Evolutionary conservation across 2,888 invertebrate genomes (phyloP), one percentile per base, ranked within the genome.

Genomic region (Diarsia mendica): DNA sequence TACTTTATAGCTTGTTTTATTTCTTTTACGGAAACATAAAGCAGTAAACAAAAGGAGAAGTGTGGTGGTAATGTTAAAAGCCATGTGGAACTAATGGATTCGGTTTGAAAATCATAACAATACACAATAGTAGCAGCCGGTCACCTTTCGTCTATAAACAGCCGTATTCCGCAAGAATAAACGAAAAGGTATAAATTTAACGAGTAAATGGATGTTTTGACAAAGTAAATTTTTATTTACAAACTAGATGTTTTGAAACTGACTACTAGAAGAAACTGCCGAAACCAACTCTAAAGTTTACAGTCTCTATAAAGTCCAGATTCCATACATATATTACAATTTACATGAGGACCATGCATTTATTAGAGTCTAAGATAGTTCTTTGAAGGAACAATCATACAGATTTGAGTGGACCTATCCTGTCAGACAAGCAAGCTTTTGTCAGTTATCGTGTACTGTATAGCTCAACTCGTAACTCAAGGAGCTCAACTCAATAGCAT

Each of bases 91-190:
- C 61, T 85, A 72, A 77, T 85, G 83, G 70, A 68, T 82, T 85
- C 69, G 64, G 48, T 83, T 67, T 78, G 61, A 49, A 83, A 86
- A 83, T 73, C 83, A 78, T 83, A 79, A 86, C 83, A 83, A 85
- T 68, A 68, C 72, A 85, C 83, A 71, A 78, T 73, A 73, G 67
- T 33, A 49, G 58, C 49, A 69, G 33, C 48, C 53, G 58, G 79
- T 73, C 83, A 67, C 58, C 79, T 78, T 83, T 83, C 84, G 18
- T 73, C 66, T 49, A 23, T 85, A 65, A 72, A 72, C 51, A 72
- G 13, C 4, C 28, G 33, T 79, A 65, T 63, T 60, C 55, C n/a
- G 23, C 67, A 58, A 79, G 18, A 63, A 77, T 46, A 15, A 39
- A 67, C 33, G 28, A 23, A 58, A 39, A 58, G 55, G 20, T n/a